Conservation (phyloP, 2,797 vertebrate genomes). For the Danio aesculapii region DNA sequence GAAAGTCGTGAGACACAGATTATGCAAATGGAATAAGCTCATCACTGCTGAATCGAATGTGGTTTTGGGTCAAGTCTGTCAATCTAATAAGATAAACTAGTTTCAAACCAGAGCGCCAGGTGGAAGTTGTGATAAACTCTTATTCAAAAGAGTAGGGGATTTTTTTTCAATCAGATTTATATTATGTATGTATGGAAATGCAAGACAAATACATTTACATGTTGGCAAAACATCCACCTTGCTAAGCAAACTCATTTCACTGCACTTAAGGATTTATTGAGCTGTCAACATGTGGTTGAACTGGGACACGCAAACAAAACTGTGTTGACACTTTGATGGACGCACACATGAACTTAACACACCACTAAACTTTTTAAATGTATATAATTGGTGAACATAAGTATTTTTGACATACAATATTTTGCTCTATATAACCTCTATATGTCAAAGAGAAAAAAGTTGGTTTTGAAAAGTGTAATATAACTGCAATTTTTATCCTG, state of each 20-base stretch:
- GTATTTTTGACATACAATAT: too few species aligned
- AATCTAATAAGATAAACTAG: slow-evolving; percentile 26
- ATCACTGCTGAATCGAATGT: neutral
- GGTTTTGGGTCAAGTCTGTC: neutral
- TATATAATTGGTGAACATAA: too few species aligned
- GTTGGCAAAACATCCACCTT: neutral
- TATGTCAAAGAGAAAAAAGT: too few species aligned
- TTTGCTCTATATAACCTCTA: too few species aligned
- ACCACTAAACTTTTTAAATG: too few species aligned
- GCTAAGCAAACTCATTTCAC: slow-evolving; percentile 11
- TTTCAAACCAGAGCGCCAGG: neutral
- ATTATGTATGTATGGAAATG: neutral
- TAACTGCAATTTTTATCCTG: too few species aligned
- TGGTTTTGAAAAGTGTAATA: too few species aligned
- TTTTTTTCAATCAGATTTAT: neutral
- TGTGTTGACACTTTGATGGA: neutral
- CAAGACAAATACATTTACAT: neutral
- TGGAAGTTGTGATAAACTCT: neutral
- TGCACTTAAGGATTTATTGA: neutral
- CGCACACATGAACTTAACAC: neutral
- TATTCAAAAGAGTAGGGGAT: neutral
- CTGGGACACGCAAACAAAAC: slow-evolving; percentile 3
- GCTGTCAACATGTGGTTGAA: neutral
- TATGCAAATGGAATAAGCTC: neutral
- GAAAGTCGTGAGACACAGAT: neutral